Evolutionary conservation across 1,140 invertebrate species (phyloP).

Genomic region (Nephila pilipes): DNA sequence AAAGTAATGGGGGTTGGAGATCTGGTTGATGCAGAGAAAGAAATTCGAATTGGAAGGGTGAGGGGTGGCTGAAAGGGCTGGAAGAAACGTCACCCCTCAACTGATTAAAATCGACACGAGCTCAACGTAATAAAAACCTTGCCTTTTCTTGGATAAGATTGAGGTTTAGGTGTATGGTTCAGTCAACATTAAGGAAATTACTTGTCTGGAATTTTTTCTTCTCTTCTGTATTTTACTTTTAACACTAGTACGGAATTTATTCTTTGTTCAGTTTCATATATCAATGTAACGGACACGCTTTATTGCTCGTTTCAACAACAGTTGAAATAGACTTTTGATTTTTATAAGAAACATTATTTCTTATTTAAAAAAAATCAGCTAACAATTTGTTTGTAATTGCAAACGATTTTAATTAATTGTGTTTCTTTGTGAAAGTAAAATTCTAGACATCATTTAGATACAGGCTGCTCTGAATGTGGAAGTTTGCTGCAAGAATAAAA

Average conservation of each 20-base stretch:
- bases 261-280: not conserved
- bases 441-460: no score
- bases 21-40: not conserved
- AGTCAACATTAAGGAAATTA: constrained; percentile 70
- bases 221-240: not conserved
- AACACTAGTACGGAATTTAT: no score
- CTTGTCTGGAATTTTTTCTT: not conserved
- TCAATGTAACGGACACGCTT: not conserved
- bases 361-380: no score
- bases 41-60: not conserved
- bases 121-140: constrained; percentile 62
- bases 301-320: not conserved
- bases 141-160: constrained; percentile 26
- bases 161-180: constrained; percentile 37
- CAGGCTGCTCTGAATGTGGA: no score
- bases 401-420: no score
- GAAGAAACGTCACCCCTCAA: constrained; percentile 41
- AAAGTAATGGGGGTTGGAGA: constrained; percentile 19
- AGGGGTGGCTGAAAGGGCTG: not conserved
- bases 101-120: constrained; percentile 70
- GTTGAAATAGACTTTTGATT: no score
- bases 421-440: no score
- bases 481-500: no score
- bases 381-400: no score
- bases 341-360: no score